phyloP scores from a whole-genome alignment of 2,113 vertebrate genomes.

The Apteryx mantelli region DNA sequence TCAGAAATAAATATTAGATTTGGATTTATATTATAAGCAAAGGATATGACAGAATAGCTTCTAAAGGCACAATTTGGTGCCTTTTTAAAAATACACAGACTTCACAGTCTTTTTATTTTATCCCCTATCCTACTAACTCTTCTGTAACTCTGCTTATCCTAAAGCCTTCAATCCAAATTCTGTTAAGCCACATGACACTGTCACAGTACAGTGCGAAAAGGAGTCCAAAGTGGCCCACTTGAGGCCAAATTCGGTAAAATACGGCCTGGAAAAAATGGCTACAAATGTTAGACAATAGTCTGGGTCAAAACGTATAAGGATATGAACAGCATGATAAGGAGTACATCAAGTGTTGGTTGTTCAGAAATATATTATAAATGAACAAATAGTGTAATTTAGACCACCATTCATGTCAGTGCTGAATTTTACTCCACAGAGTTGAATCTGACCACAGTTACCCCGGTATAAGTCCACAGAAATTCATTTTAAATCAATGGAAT shows the following conservation, averaged over 20 bases:
- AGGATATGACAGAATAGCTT: neutral
- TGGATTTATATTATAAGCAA: neutral
- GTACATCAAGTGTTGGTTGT: neutral
- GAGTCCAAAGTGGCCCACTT: neutral
- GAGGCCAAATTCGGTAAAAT: neutral
- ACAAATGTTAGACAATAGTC: neutral
- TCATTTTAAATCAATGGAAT: neutral
- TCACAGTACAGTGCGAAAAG: neutral
- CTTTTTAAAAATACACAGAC: neutral
- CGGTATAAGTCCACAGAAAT: neutral
- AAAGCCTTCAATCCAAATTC: neutral
- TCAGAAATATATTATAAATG: neutral
- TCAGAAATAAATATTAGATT: neutral
- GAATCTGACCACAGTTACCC: neutral
- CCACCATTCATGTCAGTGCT: neutral
- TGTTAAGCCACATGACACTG: neutral
- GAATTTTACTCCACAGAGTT: neutral
- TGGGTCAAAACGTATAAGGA: neutral
- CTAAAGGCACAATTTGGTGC: neutral
- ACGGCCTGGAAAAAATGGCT: neutral
- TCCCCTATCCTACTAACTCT: neutral
- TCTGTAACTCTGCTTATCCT: neutral
- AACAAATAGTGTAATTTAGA: neutral
- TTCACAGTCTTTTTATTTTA: neutral
- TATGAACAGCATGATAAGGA: neutral